Conservation (phyloP, 2,113 vertebrate genomes). For the Orycteropus afer region DNA sequence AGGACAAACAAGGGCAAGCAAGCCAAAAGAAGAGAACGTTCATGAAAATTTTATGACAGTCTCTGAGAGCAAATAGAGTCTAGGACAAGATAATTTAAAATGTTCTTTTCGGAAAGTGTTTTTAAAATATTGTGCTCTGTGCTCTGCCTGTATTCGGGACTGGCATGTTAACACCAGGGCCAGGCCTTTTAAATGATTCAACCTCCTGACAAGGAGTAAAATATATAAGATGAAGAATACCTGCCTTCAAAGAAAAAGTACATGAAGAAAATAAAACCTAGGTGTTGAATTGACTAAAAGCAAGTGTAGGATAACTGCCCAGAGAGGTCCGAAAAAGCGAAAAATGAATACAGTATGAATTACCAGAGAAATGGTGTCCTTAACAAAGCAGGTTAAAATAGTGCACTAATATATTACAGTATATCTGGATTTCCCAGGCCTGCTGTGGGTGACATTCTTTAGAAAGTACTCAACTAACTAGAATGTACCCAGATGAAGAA, state of each 20-base stretch:
- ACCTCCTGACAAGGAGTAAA: conserved; percentile 8
- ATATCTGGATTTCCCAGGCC: not conserved
- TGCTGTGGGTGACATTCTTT: not conserved
- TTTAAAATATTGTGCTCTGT: conserved; percentile 44
- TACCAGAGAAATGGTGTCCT: not conserved
- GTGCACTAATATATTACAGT: not conserved
- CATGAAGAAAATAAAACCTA: not conserved
- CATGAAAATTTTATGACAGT: conserved; percentile 59
- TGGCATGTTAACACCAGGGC: conserved; percentile 14
- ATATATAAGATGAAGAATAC: not conserved
- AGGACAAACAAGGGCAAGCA: not conserved
- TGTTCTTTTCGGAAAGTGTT: conserved; percentile 50
- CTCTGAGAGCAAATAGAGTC: conserved; percentile 31
- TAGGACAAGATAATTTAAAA: conserved; percentile 43
- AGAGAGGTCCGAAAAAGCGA: not conserved
- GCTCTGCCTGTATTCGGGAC: not conserved
- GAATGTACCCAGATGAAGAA: not conserved
- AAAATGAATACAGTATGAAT: not conserved
- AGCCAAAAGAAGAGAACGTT: conserved; percentile 32
- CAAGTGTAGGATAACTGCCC: not conserved
- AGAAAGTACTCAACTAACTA: not conserved
- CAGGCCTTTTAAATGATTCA: conserved; percentile 58
- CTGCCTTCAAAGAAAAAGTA: conserved; percentile 35
- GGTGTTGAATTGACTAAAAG: not conserved
- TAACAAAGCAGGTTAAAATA: not conserved